A percentile compares a stretch with the other conserved stretches of the same genome.
These are phyloP conservation scores for Xiphorhynchus erythropygius DNA, from an alignment of 2,797 vertebrate species.

Conservation along the genomic window DNA sequence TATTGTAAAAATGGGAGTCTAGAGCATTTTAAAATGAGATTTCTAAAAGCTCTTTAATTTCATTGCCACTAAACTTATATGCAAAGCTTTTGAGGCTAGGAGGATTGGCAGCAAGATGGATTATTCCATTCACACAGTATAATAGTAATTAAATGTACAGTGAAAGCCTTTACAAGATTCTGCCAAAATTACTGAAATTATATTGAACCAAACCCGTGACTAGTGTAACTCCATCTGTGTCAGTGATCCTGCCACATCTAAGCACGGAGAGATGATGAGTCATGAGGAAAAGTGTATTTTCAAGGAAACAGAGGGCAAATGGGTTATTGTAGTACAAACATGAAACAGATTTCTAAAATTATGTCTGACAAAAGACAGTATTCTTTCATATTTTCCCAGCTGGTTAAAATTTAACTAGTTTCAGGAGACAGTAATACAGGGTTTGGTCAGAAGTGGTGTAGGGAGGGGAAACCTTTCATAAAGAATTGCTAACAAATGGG, in stretches of 20 bases:
- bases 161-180: slow-evolving; percentile 5
- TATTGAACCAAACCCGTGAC: background rate
- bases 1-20: background rate
- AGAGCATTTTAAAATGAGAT: background rate
- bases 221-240: slow-evolving; percentile 21
- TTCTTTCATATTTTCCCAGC: slow-evolving; percentile 64
- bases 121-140: background rate
- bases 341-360: background rate
- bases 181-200: slow-evolving; percentile 14
- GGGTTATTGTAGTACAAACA: background rate
- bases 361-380: background rate
- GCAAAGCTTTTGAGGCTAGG: background rate
- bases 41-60: background rate
- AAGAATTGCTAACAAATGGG: slow-evolving; percentile 89
- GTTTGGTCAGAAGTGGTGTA: slow-evolving; percentile 76
- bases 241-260: background rate
- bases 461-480: slow-evolving; percentile 84
- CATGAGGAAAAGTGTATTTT: background rate
- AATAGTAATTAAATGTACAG: slow-evolving; percentile 34
- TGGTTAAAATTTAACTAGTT: slow-evolving; percentile 81
- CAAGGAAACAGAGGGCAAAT: background rate
- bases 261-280: background rate
- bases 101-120: background rate
- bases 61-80: background rate
- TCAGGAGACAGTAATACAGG: slow-evolving; percentile 71